These are phyloP conservation scores for Morpho achilles DNA, from an alignment of 2,888 invertebrate species.

Conservation along the genomic window DNA sequence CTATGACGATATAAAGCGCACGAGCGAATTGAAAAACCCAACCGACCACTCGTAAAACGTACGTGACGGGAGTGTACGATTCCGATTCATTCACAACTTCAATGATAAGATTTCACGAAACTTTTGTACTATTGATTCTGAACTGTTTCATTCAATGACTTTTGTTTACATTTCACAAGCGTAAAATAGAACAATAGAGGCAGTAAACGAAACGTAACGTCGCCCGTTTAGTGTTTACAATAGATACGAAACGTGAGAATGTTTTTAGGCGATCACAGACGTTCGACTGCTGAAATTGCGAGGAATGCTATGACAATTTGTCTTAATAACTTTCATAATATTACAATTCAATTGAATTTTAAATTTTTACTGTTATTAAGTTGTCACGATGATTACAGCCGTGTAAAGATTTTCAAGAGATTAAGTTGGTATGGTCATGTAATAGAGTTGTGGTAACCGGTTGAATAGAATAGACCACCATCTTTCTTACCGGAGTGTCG, in stretches of 20 bases:
- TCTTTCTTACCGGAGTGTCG: too few species aligned
- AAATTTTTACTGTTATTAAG: too few species aligned
- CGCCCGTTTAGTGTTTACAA: conserved; percentile 63
- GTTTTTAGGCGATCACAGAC: conserved; percentile 27
- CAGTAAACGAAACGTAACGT: conserved; percentile 67
- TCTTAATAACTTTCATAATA: not conserved
- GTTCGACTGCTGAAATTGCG: too few species aligned
- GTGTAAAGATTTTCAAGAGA: too few species aligned
- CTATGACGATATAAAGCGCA: conserved; percentile 38
- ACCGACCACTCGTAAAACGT: conserved; percentile 45
- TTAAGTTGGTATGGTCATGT: too few species aligned
- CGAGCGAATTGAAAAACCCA: conserved; percentile 45
- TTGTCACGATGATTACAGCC: too few species aligned
- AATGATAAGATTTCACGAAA: conserved; percentile 22
- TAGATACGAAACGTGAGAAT: conserved; percentile 71
- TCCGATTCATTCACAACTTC: conserved; percentile 44
- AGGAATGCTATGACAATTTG: not conserved
- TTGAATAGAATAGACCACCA: too few species aligned
- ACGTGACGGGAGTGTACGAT: conserved; percentile 56
- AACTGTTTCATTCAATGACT: conserved; percentile 45
- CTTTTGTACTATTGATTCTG: conserved; percentile 21
- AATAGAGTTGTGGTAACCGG: too few species aligned
- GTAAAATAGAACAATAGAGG: conserved; percentile 64
- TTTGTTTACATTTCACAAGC: conserved; percentile 68
- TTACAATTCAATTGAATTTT: too few species aligned